Evolutionary conservation across 2,888 invertebrate genomes (phyloP), one percentile per base, ranked within the genome.

Genomic region (Cephonodes hylas): DNA sequence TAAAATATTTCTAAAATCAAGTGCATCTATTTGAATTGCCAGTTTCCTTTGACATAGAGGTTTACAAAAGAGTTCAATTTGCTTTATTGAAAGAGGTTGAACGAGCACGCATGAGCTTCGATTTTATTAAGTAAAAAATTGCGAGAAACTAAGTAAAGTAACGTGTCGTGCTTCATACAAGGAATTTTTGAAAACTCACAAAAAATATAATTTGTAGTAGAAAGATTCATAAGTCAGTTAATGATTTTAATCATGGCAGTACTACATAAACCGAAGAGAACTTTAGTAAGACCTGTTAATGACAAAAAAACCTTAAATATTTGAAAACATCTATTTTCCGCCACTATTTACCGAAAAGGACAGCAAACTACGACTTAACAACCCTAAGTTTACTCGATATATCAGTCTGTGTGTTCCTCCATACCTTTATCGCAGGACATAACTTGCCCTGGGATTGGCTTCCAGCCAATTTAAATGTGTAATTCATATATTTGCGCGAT

Each of bases 401-500:
- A 31, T 18, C 18, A 53, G 27, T 6, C 18, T 18, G 5, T n/a
- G n/a, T n/a, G n/a, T n/a, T n/a, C n/a, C n/a, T n/a, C n/a, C 10
- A 31, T n/a, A 5, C 38, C 31, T 10, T 53, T 27, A 53, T 31
- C 31, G 31, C 31, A 31, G 53, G 1, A 13, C 13, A 31, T n/a
- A 31, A 8, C 15, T 25, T 53, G 4, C 31, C 31, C 53, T 25
- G n/a, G n/a, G 23, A 25, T n/a, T 31, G 53, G 53, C 53, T 8
- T 53, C 18, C 10, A 8, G 53, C 53, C 31, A 53, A 53, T 53
- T 53, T 31, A 20, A 53, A 53, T 31, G 18, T 53, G 27, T 31
- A 53, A 71, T 70, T 65, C 65, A 68, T 68, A 38, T 38, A 63
- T 64, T 68, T 66, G 63, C 63, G 46, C 57, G 59, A 44, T 45